Conservation (phyloP, 1,140 invertebrate species). For the Cylas formicarius region DNA sequence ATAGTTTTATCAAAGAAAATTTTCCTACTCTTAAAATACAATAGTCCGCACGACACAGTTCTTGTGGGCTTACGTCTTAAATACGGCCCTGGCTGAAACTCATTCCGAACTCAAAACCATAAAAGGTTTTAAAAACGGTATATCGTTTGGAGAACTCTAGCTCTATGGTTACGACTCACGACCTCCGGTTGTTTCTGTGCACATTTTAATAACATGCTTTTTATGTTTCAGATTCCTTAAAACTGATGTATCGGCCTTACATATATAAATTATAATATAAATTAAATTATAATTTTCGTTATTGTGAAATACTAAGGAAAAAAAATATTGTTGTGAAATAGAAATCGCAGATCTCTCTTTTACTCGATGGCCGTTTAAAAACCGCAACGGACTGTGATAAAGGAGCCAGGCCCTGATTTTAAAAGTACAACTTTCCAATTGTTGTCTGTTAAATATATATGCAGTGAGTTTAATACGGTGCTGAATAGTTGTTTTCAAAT, state of each 20-base stretch:
- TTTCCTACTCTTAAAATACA: too few species aligned
- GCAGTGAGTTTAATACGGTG: conserved; percentile 33
- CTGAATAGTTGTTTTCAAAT: conserved; percentile 27
- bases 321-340: conserved; percentile 41
- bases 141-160: too few species aligned
- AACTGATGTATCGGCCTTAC: conserved; percentile 45
- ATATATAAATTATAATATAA: conserved; percentile 33
- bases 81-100: too few species aligned
- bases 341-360: conserved; percentile 38
- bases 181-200: too few species aligned
- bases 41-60: too few species aligned
- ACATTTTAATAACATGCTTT: conserved; percentile 10
- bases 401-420: conserved; percentile 41
- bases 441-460: conserved; percentile 35
- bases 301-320: conserved; percentile 30
- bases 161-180: too few species aligned
- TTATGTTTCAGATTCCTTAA: conserved; percentile 41
- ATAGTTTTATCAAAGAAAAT: too few species aligned
- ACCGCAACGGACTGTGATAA: conserved; percentile 31
- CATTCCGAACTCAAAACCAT: too few species aligned
- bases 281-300: conserved; percentile 40
- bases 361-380: conserved; percentile 30
- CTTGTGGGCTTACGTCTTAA: too few species aligned
- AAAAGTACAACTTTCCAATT: conserved; percentile 42
- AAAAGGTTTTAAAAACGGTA: too few species aligned